phyloP scores from a whole-genome alignment of 2,797 vertebrate genomes.

The Catamblyrhynchus diadema region DNA sequence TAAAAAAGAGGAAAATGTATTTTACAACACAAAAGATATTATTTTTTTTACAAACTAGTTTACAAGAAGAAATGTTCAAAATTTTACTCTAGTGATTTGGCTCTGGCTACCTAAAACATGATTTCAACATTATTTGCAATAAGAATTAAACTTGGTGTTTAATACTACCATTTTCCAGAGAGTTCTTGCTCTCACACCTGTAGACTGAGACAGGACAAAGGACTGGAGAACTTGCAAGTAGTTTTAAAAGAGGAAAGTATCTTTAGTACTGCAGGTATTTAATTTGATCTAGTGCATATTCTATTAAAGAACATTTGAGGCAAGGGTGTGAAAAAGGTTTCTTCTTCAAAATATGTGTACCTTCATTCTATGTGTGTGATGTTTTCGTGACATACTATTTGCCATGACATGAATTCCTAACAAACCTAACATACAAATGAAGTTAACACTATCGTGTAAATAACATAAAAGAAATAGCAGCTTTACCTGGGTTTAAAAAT shows the following conservation, averaged over 20 bases:
- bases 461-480: not conserved
- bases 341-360: not conserved
- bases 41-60: not conserved
- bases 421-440: not conserved
- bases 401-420: not conserved
- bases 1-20: not conserved
- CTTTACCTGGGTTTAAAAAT: not conserved
- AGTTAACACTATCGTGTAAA: not conserved
- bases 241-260: not conserved
- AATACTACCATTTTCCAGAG: not conserved
- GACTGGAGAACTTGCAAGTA: not conserved
- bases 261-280: not conserved
- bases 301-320: not conserved
- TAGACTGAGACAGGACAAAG: not conserved
- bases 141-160: not conserved
- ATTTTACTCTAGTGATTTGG: not conserved
- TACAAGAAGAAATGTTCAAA: not conserved
- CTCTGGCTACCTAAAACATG: not conserved
- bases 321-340: not conserved
- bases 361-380: not conserved
- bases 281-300: not conserved
- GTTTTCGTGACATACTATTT: not conserved
- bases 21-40: not conserved
- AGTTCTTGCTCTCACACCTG: not conserved
- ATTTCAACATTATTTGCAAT: not conserved